Evolutionary conservation across 92 coral and sea anemone species (phyloP).

Genomic region (Micromussa lordhowensis): DNA sequence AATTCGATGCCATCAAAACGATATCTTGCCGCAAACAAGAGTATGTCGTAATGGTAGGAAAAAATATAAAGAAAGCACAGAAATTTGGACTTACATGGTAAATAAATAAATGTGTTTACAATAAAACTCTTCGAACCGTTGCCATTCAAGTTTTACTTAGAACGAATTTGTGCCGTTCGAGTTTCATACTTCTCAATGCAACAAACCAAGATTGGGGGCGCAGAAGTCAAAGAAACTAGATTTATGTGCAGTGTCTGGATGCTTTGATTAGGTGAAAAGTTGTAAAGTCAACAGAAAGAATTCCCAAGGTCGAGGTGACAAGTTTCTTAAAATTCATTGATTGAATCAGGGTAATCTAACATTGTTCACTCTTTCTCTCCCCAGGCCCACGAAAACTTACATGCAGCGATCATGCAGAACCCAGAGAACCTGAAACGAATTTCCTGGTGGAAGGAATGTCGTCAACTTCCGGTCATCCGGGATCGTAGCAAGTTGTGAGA

Average conservation of each 20-base stretch:
- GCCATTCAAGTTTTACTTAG: too few relatives aligned
- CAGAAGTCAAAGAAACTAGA: not conserved
- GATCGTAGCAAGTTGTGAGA: conserved; percentile 85
- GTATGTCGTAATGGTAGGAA: too few relatives aligned
- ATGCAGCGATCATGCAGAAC: conserved; percentile 86
- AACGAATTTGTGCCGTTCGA: too few relatives aligned
- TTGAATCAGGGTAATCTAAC: not conserved
- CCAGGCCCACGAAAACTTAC: conserved; percentile 94
- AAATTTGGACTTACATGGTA: too few relatives aligned
- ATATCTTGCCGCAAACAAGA: too few relatives aligned
- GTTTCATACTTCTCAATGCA: too few relatives aligned
- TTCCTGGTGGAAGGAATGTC: conserved; percentile 96
- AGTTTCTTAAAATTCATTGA: not conserved
- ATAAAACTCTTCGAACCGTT: too few relatives aligned
- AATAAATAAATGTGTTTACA: too few relatives aligned
- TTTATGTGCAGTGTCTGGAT: not conserved
- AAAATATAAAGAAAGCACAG: too few relatives aligned
- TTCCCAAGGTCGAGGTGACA: not conserved
- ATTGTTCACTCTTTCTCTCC: not conserved
- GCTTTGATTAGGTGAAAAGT: not conserved
- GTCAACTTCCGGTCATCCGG: conserved; percentile 72
- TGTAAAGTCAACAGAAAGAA: not conserved
- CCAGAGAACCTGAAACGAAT: conserved; percentile 83
- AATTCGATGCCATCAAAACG: too few relatives aligned
- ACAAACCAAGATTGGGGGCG: too few relatives aligned